Percentiles rank a stretch among this genome's conserved stretches.
phyloP scores from a whole-genome alignment of 2,113 vertebrate genomes.

The Callopanchax toddi region DNA sequence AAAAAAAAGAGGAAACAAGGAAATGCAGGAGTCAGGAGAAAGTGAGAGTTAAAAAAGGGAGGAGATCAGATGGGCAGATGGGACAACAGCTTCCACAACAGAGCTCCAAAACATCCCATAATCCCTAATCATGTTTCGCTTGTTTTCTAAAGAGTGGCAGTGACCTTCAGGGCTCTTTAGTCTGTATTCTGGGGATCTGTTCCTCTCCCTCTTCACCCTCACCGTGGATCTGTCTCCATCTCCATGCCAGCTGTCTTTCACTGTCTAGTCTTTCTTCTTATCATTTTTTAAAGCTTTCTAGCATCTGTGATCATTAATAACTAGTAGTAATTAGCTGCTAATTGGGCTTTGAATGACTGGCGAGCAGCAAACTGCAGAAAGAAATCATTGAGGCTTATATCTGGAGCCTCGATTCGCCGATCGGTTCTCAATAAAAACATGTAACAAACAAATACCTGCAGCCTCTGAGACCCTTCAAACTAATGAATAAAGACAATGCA shows the following conservation, averaged over 20 bases:
- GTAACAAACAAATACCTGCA: neutral
- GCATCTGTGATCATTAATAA: constrained; percentile 52
- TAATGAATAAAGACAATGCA: neutral
- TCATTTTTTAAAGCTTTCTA: constrained; percentile 7
- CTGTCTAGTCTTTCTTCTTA: neutral
- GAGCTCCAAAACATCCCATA: constrained; percentile 56
- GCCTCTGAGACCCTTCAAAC: neutral
- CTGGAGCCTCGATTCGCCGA: neutral
- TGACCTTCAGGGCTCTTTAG: constrained; percentile 61
- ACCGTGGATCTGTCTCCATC: constrained; percentile 12
- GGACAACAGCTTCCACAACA: constrained; percentile 44
- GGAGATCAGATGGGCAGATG: constrained; percentile 55
- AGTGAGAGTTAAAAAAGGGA: constrained; percentile 13
- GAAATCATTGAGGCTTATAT: constrained; percentile 3
- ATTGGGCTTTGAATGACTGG: constrained; percentile 32
- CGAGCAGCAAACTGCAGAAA: constrained; percentile 5
- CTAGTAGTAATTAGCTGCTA: constrained; percentile 47
- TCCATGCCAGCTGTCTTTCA: constrained; percentile 24
- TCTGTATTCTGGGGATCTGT: constrained; percentile 7
- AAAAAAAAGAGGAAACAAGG: constrained; percentile 17
- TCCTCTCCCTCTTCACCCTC: constrained; percentile 4
- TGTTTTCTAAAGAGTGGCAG: constrained; percentile 49
- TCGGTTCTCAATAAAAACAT: neutral
- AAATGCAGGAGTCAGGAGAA: constrained; percentile 40
- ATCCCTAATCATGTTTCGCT: constrained; percentile 67